Evolutionary conservation across 2,888 invertebrate species (phyloP).

Genomic region (Drosophila nigricruria): DNA sequence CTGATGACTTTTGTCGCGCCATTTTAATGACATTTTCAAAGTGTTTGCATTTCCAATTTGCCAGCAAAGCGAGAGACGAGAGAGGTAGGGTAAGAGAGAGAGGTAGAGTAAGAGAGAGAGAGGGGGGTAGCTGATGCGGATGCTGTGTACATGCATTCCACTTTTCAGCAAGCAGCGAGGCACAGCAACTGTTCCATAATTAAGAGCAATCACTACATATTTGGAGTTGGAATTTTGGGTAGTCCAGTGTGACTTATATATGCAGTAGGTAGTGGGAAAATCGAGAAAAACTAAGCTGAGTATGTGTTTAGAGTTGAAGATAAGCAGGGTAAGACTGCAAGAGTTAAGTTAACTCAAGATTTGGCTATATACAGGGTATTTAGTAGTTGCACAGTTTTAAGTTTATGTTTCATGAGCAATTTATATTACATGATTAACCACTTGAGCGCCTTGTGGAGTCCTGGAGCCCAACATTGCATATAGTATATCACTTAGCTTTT

Average conservation of each 20-base stretch:
- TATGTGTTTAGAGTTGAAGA: neutral
- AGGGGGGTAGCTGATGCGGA: neutral
- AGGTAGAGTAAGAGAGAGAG: neutral
- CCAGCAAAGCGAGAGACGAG: neutral
- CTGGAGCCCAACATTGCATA: neutral
- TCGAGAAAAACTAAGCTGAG: too few species aligned
- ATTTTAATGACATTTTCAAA: constrained; percentile 69
- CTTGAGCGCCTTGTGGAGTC: neutral
- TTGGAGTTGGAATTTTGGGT: neutral
- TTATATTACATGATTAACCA: neutral
- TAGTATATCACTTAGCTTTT: neutral
- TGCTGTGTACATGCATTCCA: constrained; percentile 9
- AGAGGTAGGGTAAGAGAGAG: neutral
- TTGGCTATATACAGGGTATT: neutral
- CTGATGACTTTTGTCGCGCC: constrained; percentile 52
- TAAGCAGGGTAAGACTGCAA: neutral
- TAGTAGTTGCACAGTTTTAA: neutral
- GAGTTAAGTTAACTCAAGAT: neutral
- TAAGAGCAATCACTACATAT: neutral
- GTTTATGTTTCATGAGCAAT: neutral
- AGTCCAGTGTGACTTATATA: neutral
- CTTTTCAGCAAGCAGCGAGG: neutral
- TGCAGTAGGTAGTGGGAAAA: neutral
- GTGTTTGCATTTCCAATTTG: constrained; percentile 57
- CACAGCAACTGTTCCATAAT: constrained; percentile 1